A percentile compares a stretch with the other conserved stretches of the same genome.
Conservation (phyloP, 1,140 invertebrate genomes). For the Macrotrachela quadricornifera region DNA sequence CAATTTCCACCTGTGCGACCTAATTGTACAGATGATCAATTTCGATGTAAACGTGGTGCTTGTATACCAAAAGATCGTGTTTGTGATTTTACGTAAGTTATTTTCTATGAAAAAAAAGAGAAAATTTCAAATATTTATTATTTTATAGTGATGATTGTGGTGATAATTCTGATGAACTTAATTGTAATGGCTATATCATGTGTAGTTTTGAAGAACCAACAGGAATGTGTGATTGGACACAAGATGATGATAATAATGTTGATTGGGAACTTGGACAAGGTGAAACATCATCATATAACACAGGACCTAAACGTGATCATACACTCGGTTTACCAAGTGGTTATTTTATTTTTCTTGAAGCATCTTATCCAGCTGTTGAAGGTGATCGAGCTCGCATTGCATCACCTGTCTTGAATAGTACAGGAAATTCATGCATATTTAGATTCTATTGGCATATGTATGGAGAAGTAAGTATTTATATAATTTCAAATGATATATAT, state of each 20-base stretch:
- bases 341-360: not conserved
- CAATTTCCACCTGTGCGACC: conserved; percentile 17
- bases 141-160: conserved; percentile 3
- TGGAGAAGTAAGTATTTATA: no score
- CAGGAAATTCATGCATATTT: no score
- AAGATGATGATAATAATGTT: conserved; percentile 16
- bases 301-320: conserved; percentile 51
- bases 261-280: conserved; percentile 15
- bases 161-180: conserved; percentile 3
- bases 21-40: conserved; percentile 14
- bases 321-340: conserved; percentile 26
- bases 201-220: conserved; percentile 5
- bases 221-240: conserved; percentile 19
- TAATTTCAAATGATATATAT: no score
- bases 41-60: conserved; percentile 19
- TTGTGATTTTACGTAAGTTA: conserved; percentile 1
- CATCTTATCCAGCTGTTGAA: not conserved
- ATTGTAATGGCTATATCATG: not conserved
- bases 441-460: no score
- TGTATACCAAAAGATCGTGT: conserved; percentile 15
- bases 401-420: not conserved
- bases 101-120: no score
- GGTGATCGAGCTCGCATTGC: not conserved
- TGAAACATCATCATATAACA: conserved; percentile 32
- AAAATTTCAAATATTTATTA: no score